Base-by-base conservation (phyloP, 2,888 invertebrate genomes). In the Cordilura impudica region DNA sequence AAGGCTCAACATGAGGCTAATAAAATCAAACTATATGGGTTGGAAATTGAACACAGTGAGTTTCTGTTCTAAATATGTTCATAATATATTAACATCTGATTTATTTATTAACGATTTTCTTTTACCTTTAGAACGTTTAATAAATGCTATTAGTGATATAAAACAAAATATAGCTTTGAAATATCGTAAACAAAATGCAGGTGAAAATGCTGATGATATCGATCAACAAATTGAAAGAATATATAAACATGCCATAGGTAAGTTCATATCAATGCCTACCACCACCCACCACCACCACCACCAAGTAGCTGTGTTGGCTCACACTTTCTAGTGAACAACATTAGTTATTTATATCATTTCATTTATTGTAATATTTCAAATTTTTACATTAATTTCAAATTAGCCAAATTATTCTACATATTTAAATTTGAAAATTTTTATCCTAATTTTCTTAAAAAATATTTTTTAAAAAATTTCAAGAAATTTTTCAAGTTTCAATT, bases 1-100 rank as follows among this genome's bases (percentile, higher is more conserved):
- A 99, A 98, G 91, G 99, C 99, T 4, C 98, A 98, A 88, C 98
- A 99, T 89, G 99, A 99, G 90, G 98, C 99, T 2, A 98, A 98
- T 88, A 99, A 99, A 91, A 94, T 99, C 70, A 98, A 98, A 91
- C 91, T 98, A 2, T 96, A 93, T 88, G 98, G 98, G 39, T 91
- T 99, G 84, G 97, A 98, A 90, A 93, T 94, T 85, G 98, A 99
- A 90, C 98, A 98, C 90, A 95, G 98, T 97, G 91, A 94, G 95
- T 93, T 45, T 31, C 19, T 47, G 6, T 35, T 12, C 2, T 23
- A 21, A 6, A 19, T 8, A 12, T 10, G 19, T 18, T 18, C 23
- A 8, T n/a, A n/a, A n/a, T n/a, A n/a, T n/a, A n/a, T n/a, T n/a
- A n/a, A n/a, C n/a, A n/a, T n/a, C n/a, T 65, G 0, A 35, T 51